Conservation (phyloP, 1,140 invertebrate genomes). For the Leptinotarsa texana region DNA sequence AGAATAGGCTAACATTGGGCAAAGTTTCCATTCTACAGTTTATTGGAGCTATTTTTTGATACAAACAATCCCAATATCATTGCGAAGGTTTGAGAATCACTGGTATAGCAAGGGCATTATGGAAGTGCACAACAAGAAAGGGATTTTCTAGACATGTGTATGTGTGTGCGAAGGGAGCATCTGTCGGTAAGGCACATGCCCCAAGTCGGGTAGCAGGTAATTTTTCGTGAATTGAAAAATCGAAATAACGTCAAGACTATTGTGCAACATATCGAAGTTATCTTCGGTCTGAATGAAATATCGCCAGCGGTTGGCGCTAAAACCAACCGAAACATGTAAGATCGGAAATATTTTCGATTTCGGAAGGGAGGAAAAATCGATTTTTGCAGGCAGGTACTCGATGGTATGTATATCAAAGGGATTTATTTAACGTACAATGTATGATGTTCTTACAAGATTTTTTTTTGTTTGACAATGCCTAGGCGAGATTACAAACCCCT, state of each 20-base stretch:
- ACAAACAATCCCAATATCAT: too few species aligned
- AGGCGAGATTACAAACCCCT: background rate
- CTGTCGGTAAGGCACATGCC: conserved; percentile 23
- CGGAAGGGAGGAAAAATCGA: background rate
- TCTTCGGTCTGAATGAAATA: conserved; percentile 8
- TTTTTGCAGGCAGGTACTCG: background rate
- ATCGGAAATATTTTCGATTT: conserved; percentile 3
- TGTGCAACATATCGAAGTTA: conserved; percentile 15
- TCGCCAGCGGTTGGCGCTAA: conserved; percentile 10
- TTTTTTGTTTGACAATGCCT: too few species aligned
- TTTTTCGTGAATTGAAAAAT: conserved; percentile 17
- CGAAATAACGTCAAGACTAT: conserved; percentile 14
- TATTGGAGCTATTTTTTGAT: too few species aligned
- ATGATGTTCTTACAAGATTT: background rate
- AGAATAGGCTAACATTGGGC: too few species aligned
- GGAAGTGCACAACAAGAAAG: conserved; percentile 11
- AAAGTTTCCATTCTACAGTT: too few species aligned
- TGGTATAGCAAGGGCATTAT: conserved; percentile 8
- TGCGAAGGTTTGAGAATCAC: background rate
- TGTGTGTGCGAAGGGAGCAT: conserved; percentile 16
- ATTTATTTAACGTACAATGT: background rate
- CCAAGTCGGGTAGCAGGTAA: conserved; percentile 19
- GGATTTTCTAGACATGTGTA: conserved; percentile 18
- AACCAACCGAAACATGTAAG: conserved; percentile 4
- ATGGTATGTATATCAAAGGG: background rate